phyloP scores from a whole-genome alignment of 2,888 invertebrate genomes.

The Drosophila nigritarsus region DNA sequence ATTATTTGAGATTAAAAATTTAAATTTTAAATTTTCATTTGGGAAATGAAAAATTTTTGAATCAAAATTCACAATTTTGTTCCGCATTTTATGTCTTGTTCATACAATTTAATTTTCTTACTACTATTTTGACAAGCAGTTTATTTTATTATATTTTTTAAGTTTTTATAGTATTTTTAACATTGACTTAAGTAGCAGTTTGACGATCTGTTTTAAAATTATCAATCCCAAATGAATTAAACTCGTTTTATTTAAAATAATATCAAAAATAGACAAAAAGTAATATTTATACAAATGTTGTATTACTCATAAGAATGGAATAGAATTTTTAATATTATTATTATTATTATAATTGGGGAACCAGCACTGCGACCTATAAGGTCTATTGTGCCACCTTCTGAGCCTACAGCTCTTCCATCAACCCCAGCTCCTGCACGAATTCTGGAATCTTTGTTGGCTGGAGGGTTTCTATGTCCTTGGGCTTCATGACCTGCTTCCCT shows the following conservation, averaged over 20 bases:
- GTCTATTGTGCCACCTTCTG: no score
- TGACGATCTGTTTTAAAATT: background rate
- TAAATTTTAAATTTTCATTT: background rate
- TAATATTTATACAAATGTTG: no score
- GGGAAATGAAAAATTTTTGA: background rate
- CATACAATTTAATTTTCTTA: background rate
- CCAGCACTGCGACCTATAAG: no score
- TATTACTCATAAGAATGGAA: no score
- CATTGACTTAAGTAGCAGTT: background rate
- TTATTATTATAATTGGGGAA: no score
- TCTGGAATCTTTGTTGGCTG: rapidly evolving
- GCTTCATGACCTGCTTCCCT: no score
- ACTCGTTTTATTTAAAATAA: background rate
- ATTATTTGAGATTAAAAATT: background rate
- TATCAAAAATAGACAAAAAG: background rate
- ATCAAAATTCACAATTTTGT: background rate
- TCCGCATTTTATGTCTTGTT: background rate
- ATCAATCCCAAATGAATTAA: background rate
- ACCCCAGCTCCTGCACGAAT: no score
- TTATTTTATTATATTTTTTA: background rate
- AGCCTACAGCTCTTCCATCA: no score
- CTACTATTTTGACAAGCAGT: background rate
- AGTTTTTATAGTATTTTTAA: background rate
- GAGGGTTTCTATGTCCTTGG: no score
- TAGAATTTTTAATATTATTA: background rate